Percentiles rank a stretch among this genome's conserved stretches.
Conservation (phyloP, 1,140 invertebrate genomes). For the Meteorus sp. region DNA sequence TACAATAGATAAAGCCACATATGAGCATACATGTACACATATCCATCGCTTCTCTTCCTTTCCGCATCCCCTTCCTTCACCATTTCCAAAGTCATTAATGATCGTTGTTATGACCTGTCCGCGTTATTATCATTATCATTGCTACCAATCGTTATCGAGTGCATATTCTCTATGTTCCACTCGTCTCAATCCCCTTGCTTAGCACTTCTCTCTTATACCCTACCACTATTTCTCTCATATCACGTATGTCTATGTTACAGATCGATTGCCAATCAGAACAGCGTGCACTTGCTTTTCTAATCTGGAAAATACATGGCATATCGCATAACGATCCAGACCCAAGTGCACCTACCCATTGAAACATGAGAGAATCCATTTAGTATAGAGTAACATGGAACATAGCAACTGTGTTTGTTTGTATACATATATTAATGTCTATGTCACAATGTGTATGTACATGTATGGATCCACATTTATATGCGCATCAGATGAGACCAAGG, state of each 20-base stretch:
- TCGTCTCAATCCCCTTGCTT: not conserved
- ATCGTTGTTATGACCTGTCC: slow-evolving; percentile 22
- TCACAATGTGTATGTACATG: not conserved
- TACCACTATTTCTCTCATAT: not conserved
- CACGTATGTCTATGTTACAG: not conserved
- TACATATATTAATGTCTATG: slow-evolving; percentile 4
- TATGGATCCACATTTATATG: slow-evolving; percentile 17
- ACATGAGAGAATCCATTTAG: too few relatives aligned
- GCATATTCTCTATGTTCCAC: not conserved
- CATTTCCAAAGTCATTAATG: slow-evolving; percentile 7
- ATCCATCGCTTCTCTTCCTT: too few relatives aligned
- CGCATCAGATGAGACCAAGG: slow-evolving; percentile 8
- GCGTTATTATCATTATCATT: slow-evolving; percentile 25
- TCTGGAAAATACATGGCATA: not conserved
- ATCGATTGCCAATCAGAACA: slow-evolving; percentile 13
- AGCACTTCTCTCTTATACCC: not conserved
- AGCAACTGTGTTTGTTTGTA: not conserved
- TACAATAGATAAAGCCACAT: slow-evolving; percentile 38
- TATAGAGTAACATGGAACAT: too few relatives aligned
- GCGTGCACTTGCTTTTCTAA: slow-evolving; percentile 10
- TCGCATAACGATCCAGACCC: not conserved
- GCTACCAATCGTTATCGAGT: slow-evolving; percentile 16
- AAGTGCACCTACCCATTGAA: not conserved
- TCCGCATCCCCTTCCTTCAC: not conserved
- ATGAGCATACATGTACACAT: too few relatives aligned